Conservation (phyloP, 2,888 invertebrate genomes). For the Brachylomia viminalis region DNA sequence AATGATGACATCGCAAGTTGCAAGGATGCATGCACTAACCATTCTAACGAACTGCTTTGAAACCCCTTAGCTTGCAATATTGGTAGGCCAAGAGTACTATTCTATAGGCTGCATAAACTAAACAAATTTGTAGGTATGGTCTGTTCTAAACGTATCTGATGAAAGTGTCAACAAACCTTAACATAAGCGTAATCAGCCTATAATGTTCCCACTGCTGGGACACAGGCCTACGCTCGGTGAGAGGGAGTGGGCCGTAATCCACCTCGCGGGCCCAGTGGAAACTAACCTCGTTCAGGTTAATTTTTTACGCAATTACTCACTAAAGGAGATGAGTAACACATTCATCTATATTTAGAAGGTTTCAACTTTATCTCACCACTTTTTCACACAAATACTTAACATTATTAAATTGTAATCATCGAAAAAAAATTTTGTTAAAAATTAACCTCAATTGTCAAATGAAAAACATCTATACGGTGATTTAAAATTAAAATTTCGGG, state of each 20-base stretch:
- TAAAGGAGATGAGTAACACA: not conserved
- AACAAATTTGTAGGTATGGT: not conserved
- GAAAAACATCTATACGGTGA: not conserved
- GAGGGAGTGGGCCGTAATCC: no score
- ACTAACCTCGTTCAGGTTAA: not conserved
- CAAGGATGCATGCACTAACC: not conserved
- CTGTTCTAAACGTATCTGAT: not conserved
- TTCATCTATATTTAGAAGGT: not conserved
- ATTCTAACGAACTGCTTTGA: slow-evolving; percentile 6
- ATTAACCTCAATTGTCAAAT: not conserved
- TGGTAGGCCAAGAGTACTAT: not conserved
- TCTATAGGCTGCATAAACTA: not conserved
- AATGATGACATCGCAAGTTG: slow-evolving; percentile 11
- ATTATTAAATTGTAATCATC: no score
- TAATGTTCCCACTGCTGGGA: no score
- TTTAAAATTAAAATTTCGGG: no score
- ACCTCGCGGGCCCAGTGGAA: no score
- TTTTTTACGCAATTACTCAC: not conserved
- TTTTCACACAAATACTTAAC: not conserved
- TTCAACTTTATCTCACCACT: no score
- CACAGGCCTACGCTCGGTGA: no score
- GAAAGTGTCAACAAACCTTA: no score
- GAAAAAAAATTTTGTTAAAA: not conserved
- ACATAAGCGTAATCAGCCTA: no score
- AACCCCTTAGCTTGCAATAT: not conserved